These are phyloP conservation scores for Galaxea fascicularis DNA, from an alignment of 92 coral and sea anemone genomes.

Conservation along the genomic window DNA sequence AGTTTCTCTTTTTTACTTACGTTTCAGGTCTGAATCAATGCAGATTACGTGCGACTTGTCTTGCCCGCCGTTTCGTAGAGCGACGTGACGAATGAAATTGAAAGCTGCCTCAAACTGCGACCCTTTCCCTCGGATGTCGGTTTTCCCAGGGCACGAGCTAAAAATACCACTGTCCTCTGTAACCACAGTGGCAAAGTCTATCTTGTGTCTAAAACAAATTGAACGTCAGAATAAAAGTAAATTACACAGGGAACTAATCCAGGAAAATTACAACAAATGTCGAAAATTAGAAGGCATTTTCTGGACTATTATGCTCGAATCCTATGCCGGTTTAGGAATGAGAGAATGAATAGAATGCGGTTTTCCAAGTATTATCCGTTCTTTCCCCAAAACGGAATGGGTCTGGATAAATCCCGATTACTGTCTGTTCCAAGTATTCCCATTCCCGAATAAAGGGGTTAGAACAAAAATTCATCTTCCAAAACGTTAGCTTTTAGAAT, in stretches of 20 bases:
- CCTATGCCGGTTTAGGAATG: too few species aligned
- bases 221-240: not conserved
- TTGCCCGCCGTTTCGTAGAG: not conserved
- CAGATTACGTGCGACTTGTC: not conserved
- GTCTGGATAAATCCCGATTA: too few species aligned
- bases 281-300: not conserved
- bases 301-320: too few species aligned
- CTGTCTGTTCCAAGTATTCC: too few species aligned
- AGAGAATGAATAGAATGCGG: too few species aligned
- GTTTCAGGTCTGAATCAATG: not conserved
- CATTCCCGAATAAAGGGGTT: too few species aligned
- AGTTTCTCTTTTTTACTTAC: not conserved
- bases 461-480: too few species aligned
- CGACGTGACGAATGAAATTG: slow-evolving; percentile 46
- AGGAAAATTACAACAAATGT: too few species aligned
- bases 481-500: too few species aligned
- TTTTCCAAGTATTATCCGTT: too few species aligned
- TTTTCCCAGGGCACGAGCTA: slow-evolving; percentile 40
- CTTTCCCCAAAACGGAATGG: too few species aligned
- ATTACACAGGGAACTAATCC: too few species aligned
- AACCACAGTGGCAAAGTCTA: slow-evolving; percentile 63
- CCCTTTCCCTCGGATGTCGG: slow-evolving; percentile 61
- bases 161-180: slow-evolving; percentile 60
- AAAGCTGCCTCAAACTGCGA: slow-evolving; percentile 64
- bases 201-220: slow-evolving; percentile 25